These are phyloP conservation scores for Garra rufa DNA, from an alignment of 2,113 vertebrate species.

Conservation along the genomic window DNA sequence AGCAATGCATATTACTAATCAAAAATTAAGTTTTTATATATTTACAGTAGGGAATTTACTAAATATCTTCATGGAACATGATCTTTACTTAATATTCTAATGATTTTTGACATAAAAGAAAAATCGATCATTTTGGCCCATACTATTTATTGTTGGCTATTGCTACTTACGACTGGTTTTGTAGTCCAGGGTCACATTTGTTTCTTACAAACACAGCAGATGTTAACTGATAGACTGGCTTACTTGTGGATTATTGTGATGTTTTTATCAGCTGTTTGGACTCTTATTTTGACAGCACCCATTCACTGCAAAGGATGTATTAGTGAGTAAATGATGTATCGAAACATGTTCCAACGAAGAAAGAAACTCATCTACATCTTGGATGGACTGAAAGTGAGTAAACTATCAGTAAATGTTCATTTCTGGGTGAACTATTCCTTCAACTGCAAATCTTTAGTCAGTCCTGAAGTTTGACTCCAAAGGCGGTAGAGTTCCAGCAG, in stretches of 20 bases:
- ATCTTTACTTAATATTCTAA: too few species aligned
- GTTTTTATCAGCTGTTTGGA: background rate
- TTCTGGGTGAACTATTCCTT: background rate
- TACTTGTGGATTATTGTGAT: background rate
- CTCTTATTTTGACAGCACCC: background rate
- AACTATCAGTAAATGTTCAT: too few species aligned
- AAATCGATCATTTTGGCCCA: too few species aligned
- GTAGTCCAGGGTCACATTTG: background rate
- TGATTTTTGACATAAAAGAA: too few species aligned
- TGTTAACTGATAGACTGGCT: background rate
- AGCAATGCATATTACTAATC: too few species aligned
- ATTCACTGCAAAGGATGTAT: background rate
- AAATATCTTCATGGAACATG: too few species aligned
- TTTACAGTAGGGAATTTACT: too few species aligned
- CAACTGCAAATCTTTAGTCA: background rate
- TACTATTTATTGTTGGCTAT: too few species aligned
- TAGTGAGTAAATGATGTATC: background rate
- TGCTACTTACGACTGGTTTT: too few species aligned
- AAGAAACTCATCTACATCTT: background rate
- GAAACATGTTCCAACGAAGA: too few species aligned
- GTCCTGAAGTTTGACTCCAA: background rate
- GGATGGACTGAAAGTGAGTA: background rate
- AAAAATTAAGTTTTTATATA: too few species aligned
- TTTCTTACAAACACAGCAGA: background rate
- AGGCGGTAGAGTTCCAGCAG: conserved; percentile 17